Conservation (phyloP, 2,888 invertebrate genomes). For the Alloplasta piceator region DNA sequence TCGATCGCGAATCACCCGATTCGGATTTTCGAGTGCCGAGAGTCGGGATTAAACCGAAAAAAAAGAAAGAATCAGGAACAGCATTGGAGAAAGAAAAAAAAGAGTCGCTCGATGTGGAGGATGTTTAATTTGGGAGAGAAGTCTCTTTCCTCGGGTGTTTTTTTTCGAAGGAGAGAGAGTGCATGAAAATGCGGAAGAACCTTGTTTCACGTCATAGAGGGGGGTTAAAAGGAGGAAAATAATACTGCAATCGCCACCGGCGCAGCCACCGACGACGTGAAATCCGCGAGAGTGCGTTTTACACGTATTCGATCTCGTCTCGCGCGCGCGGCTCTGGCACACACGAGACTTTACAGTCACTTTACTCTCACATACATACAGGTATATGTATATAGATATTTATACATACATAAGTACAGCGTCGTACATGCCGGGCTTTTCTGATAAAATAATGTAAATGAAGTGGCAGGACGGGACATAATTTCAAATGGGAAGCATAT, state of each 20-base stretch:
- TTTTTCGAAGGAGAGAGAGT: background rate
- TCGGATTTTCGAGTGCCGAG: conserved; percentile 12
- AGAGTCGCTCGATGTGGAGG: background rate
- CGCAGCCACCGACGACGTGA: conserved; percentile 54
- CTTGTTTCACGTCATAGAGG: conserved; percentile 46
- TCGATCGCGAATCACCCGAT: conserved; percentile 6
- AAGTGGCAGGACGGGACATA: conserved; percentile 61
- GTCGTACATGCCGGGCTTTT: conserved; percentile 55
- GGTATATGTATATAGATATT: no score
- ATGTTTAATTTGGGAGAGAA: conserved; percentile 44
- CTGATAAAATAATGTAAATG: conserved; percentile 68
- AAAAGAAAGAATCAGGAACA: conserved; percentile 15
- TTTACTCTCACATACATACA: conserved; percentile 37
- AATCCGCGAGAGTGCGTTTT: conserved; percentile 26
- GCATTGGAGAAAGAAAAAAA: no score
- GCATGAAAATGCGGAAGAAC: conserved; percentile 50
- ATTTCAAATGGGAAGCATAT: conserved; percentile 58
- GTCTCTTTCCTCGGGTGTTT: conserved; percentile 21
- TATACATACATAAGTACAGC: conserved; percentile 29
- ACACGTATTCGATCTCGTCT: conserved; percentile 43
- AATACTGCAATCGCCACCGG: conserved; percentile 55
- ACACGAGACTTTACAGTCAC: conserved; percentile 33
- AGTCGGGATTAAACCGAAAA: background rate
- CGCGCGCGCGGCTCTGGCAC: conserved; percentile 26
- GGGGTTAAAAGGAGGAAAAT: conserved; percentile 24